These are phyloP conservation scores for Pantelozetes paolii DNA, from an alignment of 2,888 invertebrate species.

Conservation along the genomic window DNA sequence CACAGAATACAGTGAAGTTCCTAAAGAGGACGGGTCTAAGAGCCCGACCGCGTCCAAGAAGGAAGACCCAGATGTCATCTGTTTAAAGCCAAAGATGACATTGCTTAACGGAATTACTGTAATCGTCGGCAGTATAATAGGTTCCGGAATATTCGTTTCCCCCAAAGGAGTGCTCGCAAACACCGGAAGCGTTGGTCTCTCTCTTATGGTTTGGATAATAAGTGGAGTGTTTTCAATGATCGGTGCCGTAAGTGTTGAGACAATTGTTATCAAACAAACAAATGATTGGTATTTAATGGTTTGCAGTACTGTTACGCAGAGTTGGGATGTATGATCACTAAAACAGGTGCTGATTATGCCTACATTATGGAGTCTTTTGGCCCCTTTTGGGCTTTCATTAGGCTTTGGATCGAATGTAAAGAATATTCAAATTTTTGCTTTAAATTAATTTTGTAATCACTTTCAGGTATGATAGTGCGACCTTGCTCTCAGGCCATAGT, in stretches of 20 bases:
- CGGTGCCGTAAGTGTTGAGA: constrained; percentile 66
- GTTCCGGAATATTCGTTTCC: constrained; percentile 92
- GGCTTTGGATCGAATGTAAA: constrained; percentile 94
- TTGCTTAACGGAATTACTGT: constrained; percentile 88
- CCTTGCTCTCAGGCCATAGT: constrained; percentile 68
- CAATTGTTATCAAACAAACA: too few species aligned
- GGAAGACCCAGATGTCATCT: constrained; percentile 62
- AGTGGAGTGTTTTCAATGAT: constrained; percentile 96
- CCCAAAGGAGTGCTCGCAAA: constrained; percentile 84
- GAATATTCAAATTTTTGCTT: too few species aligned
- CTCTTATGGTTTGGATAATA: constrained; percentile 84
- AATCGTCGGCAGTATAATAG: constrained; percentile 94
- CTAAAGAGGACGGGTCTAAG: constrained; percentile 8
- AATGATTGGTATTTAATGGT: too few species aligned
- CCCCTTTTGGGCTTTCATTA: constrained; percentile 89
- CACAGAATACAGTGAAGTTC: constrained; percentile 28
- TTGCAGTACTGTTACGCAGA: constrained; percentile 86
- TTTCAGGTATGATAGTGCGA: constrained; percentile 43
- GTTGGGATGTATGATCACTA: constrained; percentile 87
- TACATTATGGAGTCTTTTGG: constrained; percentile 99
- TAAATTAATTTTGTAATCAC: too few species aligned
- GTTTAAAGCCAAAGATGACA: constrained; percentile 88
- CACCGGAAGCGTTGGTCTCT: constrained; percentile 88
- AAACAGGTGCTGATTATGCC: constrained; percentile 95
- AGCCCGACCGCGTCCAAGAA: neutral